phyloP scores from a whole-genome alignment of 1,140 invertebrate species.

The Drosophila pruinosa region DNA sequence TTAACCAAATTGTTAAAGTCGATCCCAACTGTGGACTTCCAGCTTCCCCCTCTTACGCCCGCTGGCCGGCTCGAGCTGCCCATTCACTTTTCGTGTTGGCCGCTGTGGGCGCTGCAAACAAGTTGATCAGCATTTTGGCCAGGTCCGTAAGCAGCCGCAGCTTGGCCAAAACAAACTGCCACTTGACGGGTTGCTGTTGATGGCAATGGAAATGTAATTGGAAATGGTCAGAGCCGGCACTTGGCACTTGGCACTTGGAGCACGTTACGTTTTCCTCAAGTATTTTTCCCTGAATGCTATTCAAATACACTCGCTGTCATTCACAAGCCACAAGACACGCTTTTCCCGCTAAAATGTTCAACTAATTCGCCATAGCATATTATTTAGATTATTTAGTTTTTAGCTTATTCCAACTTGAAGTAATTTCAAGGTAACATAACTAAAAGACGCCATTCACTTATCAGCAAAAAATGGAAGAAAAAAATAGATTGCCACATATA shows the following conservation, averaged over 20 bases:
- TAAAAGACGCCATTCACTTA: constrained; percentile 35
- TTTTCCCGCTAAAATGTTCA: background rate
- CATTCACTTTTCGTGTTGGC: constrained; percentile 68
- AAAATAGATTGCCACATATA: constrained; percentile 23
- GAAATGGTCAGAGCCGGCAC: constrained; percentile 11
- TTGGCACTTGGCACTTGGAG: constrained; percentile 13
- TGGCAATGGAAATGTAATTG: constrained; percentile 37
- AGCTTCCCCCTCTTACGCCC: background rate
- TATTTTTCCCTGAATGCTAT: constrained; percentile 50
- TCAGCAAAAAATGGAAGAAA: constrained; percentile 21
- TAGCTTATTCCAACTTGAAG: background rate
- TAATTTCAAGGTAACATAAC: background rate
- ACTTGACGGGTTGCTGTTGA: constrained; percentile 41
- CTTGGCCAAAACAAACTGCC: constrained; percentile 63
- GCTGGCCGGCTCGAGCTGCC: constrained; percentile 4
- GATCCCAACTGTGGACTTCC: too few species aligned
- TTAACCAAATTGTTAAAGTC: constrained; percentile 78
- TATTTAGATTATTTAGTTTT: too few species aligned
- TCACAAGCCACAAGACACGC: background rate
- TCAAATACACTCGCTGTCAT: constrained; percentile 26
- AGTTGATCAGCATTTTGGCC: constrained; percentile 75
- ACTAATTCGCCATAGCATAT: background rate
- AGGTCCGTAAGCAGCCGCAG: constrained; percentile 17
- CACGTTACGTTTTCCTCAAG: constrained; percentile 9
- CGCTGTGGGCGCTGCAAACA: constrained; percentile 66